Percentiles rank a stretch among this genome's conserved stretches.
Evolutionary conservation across 2,888 invertebrate genomes (phyloP).

Genomic region (Ectemnius lituratus): DNA sequence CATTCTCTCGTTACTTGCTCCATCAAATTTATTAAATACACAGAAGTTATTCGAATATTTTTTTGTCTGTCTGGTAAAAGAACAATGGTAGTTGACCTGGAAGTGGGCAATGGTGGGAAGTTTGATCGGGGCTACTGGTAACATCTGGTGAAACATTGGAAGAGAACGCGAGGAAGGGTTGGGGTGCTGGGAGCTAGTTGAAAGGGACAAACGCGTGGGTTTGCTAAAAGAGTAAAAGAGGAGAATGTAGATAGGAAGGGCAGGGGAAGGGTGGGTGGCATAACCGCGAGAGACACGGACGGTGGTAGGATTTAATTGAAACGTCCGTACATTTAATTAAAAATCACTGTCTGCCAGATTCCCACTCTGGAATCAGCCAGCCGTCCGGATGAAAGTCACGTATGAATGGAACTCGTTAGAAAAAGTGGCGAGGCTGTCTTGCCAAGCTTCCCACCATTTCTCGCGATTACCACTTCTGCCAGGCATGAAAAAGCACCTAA

Average conservation of each 20-base stretch:
- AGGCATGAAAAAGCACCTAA: background rate
- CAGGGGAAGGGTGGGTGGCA: conserved; percentile 6
- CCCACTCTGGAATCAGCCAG: conserved; percentile 29
- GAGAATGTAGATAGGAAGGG: background rate
- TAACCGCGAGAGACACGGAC: conserved; percentile 36
- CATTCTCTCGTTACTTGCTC: no score
- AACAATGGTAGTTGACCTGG: no score
- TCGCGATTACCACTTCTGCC: conserved; percentile 2
- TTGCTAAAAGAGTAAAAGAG: conserved; percentile 30
- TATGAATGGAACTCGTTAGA: background rate
- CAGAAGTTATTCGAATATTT: no score
- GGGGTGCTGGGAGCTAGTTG: conserved; percentile 25
- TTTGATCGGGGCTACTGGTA: conserved; percentile 23
- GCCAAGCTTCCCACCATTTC: background rate
- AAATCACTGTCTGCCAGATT: conserved; percentile 53
- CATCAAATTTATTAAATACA: no score
- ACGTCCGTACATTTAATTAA: conserved; percentile 60
- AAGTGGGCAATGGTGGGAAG: no score
- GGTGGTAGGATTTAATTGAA: conserved; percentile 57
- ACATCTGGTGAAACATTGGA: conserved; percentile 55
- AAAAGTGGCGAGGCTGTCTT: background rate
- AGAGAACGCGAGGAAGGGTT: conserved; percentile 19
- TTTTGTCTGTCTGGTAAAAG: no score
- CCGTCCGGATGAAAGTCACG: conserved; percentile 20
- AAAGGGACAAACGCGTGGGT: conserved; percentile 17